Base-by-base conservation (phyloP, 2,797 vertebrate species). In the Enteromius mattozi region DNA sequence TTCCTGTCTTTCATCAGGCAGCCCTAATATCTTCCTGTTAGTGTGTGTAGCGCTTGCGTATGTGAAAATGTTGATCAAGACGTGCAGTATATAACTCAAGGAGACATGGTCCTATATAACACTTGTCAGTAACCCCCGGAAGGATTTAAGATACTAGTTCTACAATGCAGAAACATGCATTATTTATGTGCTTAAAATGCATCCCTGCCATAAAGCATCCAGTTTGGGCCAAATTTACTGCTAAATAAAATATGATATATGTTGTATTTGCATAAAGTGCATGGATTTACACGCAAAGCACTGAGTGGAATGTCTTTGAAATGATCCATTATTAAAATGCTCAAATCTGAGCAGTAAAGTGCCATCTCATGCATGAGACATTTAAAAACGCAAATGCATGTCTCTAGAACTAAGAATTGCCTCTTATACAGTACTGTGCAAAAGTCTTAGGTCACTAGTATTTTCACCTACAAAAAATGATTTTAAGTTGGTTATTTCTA, bases 1-100 rank as follows among this genome's bases (percentile, higher is more conserved):
- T 86, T 90, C 83, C 90, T 80, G 86, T 80, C 33, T 83, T 87
- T 89, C 72, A 80, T 89, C 14, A 81, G 79, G 45, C 77, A 82
- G 72, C 71, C 72, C 80, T 80, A 83, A 82, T 71, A 81, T 74
- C 33, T 90, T 88, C 30, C n/a, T 83, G 85, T 89, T 83, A 84
- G 71, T 40, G 56, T 65, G 78, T 68, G 81, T 68, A 33, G 85
- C 56, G 66, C 33, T 66, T 80, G 56, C 16, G n/a, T 45, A 30
- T 72, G 40, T 27, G 30, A 27, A 9, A 21, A 49, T 40, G 30
- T 16, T 19, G n/a, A 54, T 68, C 14, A 69, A 54, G 30, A 49
- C 68, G 30, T 69, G 47, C 14, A 54, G 24, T 37, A 27, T 63
- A 21, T 65, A 16, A 45, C 56, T 77, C 35, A 42, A 59, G 33